A percentile compares a stretch with the other conserved stretches of the same genome.
Evolutionary conservation across 2,888 invertebrate species (phyloP).

Genomic region (Didymodactylos carnosus): DNA sequence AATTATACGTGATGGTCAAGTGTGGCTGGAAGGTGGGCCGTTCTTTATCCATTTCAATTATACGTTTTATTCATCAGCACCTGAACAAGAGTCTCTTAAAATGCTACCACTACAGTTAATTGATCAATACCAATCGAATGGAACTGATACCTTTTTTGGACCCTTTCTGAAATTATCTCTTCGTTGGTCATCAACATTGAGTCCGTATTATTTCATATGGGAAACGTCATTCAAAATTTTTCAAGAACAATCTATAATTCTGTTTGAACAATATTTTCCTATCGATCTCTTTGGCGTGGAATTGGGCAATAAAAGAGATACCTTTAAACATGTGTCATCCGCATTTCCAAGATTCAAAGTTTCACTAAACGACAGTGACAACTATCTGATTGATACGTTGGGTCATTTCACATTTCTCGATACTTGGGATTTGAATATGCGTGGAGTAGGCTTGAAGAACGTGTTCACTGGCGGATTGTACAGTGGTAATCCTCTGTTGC

Average conservation of each 20-base stretch:
- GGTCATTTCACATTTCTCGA: background rate
- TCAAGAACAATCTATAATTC: background rate
- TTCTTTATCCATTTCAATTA: background rate
- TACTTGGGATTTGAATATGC: background rate
- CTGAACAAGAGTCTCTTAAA: background rate
- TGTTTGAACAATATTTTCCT: background rate
- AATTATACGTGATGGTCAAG: background rate
- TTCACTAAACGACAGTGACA: background rate
- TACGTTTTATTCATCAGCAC: background rate
- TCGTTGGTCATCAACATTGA: background rate
- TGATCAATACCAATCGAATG: background rate
- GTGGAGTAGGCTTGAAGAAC: background rate
- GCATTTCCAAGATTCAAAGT: slow-evolving; percentile 1
- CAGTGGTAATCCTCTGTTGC: background rate
- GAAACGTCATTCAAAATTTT: background rate
- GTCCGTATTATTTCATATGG: background rate
- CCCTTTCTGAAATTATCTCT: background rate
- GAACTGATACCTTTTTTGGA: background rate
- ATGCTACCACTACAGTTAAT: background rate
- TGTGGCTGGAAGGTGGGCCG: background rate
- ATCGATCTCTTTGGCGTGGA: background rate
- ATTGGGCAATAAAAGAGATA: background rate
- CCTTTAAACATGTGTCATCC: background rate
- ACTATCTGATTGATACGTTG: background rate
- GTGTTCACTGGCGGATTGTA: background rate